Conservation (phyloP, 2,113 vertebrate species). For the Nettapus auritus region DNA sequence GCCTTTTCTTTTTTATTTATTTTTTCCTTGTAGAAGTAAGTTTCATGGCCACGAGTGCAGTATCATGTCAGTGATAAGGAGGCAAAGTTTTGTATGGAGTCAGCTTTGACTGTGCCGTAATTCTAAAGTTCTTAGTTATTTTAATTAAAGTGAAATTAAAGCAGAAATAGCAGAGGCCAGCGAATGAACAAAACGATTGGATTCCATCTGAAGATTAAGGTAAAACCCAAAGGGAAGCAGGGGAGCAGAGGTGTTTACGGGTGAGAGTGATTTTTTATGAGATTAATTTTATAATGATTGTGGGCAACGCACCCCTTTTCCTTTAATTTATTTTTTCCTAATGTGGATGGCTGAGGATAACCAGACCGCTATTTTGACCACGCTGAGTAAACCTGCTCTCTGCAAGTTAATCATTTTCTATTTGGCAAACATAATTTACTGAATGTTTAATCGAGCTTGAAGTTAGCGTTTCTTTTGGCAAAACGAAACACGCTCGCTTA, state of each 20-base stretch:
- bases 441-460: not conserved
- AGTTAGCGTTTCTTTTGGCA: not conserved
- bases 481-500: not conserved
- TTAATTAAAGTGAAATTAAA: not conserved
- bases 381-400: not conserved
- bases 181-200: not conserved
- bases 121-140: not conserved
- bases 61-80: not conserved
- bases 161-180: not conserved
- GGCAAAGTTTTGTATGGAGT: not conserved
- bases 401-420: not conserved
- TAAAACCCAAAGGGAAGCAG: not conserved
- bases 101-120: not conserved
- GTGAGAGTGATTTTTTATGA: not conserved
- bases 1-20: too few species aligned
- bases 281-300: not conserved
- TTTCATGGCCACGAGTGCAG: not conserved
- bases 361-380: not conserved
- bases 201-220: not conserved
- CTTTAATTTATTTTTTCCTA: not conserved
- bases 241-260: not conserved
- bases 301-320: not conserved
- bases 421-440: slow-evolving; percentile 28
- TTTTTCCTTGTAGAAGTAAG: not conserved
- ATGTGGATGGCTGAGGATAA: not conserved